Percentiles rank a stretch among this genome's conserved stretches.
Evolutionary conservation across 2,113 vertebrate genomes (phyloP).

Genomic region (Perognathus longimembris): DNA sequence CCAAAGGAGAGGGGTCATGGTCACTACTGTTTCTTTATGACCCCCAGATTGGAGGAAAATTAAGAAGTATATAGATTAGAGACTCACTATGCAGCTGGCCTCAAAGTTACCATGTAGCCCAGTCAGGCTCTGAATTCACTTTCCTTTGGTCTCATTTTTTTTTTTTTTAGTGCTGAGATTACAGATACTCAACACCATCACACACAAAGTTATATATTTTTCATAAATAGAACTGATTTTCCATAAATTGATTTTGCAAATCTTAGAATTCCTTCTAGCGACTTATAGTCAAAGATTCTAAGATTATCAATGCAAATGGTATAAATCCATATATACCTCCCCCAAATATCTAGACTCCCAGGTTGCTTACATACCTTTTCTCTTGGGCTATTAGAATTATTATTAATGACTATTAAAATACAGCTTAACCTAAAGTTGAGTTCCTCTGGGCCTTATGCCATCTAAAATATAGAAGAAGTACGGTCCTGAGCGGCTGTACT

Average conservation of each 20-base stretch:
- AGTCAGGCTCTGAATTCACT: neutral
- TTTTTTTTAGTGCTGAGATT: neutral
- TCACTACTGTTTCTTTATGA: neutral
- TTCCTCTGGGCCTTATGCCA: too few species aligned
- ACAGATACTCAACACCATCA: neutral
- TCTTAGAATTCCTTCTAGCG: neutral
- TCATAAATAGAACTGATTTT: conserved; percentile 41
- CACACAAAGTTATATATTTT: neutral
- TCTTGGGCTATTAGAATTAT: neutral
- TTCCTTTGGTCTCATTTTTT: neutral
- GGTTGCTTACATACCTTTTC: conserved; percentile 1
- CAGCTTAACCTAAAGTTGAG: too few species aligned
- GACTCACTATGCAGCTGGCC: too few species aligned
- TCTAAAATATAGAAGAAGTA: neutral
- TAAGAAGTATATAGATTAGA: neutral
- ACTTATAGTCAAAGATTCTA: neutral
- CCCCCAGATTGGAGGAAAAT: neutral
- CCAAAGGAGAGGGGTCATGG: neutral
- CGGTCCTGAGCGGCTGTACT: neutral
- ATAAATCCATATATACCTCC: neutral
- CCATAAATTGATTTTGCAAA: conserved; percentile 22
- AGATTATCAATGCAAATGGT: neutral
- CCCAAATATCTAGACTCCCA: neutral
- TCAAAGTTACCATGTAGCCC: neutral
- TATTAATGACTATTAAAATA: neutral